Evolutionary conservation across 2,113 vertebrate genomes (phyloP).

Genomic region (Phyllostomus hastatus): DNA sequence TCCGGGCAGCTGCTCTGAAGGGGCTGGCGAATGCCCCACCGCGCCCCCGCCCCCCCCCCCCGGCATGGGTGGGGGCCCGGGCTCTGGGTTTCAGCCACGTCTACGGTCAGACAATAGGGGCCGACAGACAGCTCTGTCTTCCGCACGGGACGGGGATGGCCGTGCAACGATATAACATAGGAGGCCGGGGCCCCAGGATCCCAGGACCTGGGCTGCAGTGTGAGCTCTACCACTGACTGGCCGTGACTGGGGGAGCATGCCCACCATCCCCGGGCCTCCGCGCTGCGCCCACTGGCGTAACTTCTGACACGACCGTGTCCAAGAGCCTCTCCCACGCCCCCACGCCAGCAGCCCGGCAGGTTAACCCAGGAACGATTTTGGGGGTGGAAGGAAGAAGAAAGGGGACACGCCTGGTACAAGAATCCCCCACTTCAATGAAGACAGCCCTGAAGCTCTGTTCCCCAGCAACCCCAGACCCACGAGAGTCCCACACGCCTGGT

Average conservation of each 20-base stretch:
- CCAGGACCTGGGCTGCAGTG: not conserved
- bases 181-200: not conserved
- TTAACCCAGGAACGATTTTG: no score
- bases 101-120: not conserved
- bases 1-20: accelerated
- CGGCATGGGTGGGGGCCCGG: accelerated
- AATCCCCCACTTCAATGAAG: not conserved
- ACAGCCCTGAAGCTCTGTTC: accelerated
- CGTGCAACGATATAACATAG: not conserved
- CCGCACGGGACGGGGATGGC: accelerated
- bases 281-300: not conserved
- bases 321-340: not conserved
- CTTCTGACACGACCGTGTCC: not conserved
- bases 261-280: accelerated
- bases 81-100: no score
- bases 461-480: not conserved
- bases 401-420: accelerated
- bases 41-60: no score
- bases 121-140: not conserved
- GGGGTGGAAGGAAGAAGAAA: not conserved
- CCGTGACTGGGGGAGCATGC: not conserved
- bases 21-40: accelerated
- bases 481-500: not conserved
- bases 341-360: not conserved
- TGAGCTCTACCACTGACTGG: not conserved